phyloP scores from a whole-genome alignment of 2,113 vertebrate genomes.

The Stomatorhinus ivindoensis region DNA sequence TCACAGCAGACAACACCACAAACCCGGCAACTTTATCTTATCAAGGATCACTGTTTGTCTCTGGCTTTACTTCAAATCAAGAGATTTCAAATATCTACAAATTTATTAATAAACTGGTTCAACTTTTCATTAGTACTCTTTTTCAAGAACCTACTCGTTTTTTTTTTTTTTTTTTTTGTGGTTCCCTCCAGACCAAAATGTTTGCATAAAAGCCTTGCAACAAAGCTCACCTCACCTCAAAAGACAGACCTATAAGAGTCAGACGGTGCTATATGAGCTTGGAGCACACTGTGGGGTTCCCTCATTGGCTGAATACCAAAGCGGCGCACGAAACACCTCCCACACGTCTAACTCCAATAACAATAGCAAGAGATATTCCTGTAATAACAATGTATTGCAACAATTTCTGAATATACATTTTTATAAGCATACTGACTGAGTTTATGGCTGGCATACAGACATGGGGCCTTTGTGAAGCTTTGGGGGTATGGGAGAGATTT shows the following conservation, averaged over 20 bases:
- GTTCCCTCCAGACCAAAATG: neutral
- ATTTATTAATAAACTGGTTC: neutral
- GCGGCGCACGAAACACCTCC: neutral
- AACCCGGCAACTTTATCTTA: neutral
- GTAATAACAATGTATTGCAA: neutral
- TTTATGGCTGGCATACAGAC: neutral
- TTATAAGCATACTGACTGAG: neutral
- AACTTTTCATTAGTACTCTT: constrained; percentile 47
- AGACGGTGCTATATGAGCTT: neutral
- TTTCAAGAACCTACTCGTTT: constrained; percentile 37
- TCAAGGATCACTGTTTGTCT: neutral
- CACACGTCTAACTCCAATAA: neutral
- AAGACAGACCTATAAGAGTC: neutral
- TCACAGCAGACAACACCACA: neutral
- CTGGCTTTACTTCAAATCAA: neutral
- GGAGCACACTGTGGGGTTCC: neutral
- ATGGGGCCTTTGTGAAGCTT: neutral
- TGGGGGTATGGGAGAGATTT: neutral
- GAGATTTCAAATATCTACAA: neutral
- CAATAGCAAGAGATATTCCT: neutral
- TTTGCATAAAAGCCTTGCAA: neutral
- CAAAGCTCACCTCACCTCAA: neutral
- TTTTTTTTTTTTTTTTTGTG: constrained; percentile 8
- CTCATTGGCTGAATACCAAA: neutral
- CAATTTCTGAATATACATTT: neutral